phyloP scores from a whole-genome alignment of 1,140 invertebrate genomes.

The Hycleus cichorii region DNA sequence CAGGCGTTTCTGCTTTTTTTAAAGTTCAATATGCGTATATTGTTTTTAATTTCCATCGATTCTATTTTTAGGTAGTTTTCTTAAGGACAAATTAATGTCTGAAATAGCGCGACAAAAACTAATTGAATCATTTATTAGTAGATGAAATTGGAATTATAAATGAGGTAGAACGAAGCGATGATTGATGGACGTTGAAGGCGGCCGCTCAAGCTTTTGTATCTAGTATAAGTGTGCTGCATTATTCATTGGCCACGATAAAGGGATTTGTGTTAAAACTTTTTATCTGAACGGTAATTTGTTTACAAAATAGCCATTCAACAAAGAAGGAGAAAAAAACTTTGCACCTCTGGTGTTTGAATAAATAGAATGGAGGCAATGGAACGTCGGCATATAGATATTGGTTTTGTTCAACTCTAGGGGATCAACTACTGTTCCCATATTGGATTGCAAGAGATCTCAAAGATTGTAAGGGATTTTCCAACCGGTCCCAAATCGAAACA shows the following conservation, averaged over 20 bases:
- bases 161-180: conserved; percentile 20
- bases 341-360: conserved; percentile 36
- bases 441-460: conserved; percentile 41
- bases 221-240: conserved; percentile 30
- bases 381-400: conserved; percentile 19
- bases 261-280: conserved; percentile 38
- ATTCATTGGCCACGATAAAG: conserved; percentile 39
- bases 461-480: conserved; percentile 41
- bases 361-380: conserved; percentile 28
- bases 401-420: conserved; percentile 30
- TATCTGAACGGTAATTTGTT: conserved; percentile 41
- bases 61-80: no score
- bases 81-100: no score
- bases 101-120: conserved; percentile 16
- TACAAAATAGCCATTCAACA: conserved; percentile 36
- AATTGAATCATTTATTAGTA: conserved; percentile 24
- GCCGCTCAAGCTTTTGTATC: conserved; percentile 17
- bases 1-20: no score
- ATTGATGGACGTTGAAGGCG: conserved; percentile 23
- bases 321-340: conserved; percentile 18
- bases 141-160: conserved; percentile 26
- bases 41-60: no score
- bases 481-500: conserved; percentile 40
- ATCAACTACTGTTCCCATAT: conserved; percentile 34
- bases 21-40: no score